Evolutionary conservation across 2,113 vertebrate species (phyloP), one percentile per base, ranked within the genome.

Genomic region (Haemorhous mexicanus): DNA sequence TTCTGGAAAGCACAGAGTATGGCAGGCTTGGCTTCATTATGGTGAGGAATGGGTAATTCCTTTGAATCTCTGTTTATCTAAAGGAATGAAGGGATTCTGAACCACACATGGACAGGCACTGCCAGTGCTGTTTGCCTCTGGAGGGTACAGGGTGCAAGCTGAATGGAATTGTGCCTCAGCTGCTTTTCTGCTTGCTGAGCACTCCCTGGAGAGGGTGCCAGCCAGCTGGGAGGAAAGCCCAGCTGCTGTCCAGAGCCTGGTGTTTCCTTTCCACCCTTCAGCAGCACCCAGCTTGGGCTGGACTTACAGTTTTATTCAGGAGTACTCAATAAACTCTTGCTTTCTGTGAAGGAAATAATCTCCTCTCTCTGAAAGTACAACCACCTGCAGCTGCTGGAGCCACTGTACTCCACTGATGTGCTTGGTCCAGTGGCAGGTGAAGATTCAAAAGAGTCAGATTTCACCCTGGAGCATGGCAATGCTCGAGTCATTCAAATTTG

Each of bases 391-490:
- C 43, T 89, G 30, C 24, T 68, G 67, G 13, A 55, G 52, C 30
- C n/a, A 50, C 32, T 6, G 28, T 13, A 21, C 32, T 78, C 74
- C 56, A 37, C 50, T 20, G 13, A 27, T 11, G 13, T 46, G 58
- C 49, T 49, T 74, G 22, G 8, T 53, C 19, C 4, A 1, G 26
- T 11, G 72, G 43, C 28, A 50, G 22, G 9, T 46, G 41, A 73
- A 73, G 52, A 80, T 33, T 41, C 52, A 43, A 52, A 49, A 46
- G 87, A 49, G 5, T 76, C 21, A 20, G 41, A 43, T 72, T 83
- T 91, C 44, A n/a, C 5, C 14, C 55, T 30, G 37, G 63, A 43
- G 17, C 11, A 13, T 0, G 0, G 16, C 18, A 78, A 2, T 32
- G 50, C 7, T 21, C 23, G 47, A 33, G 13, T 35, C 20, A 43